phyloP scores from a whole-genome alignment of 2,113 vertebrate species.

The Toxotes jaculatrix region DNA sequence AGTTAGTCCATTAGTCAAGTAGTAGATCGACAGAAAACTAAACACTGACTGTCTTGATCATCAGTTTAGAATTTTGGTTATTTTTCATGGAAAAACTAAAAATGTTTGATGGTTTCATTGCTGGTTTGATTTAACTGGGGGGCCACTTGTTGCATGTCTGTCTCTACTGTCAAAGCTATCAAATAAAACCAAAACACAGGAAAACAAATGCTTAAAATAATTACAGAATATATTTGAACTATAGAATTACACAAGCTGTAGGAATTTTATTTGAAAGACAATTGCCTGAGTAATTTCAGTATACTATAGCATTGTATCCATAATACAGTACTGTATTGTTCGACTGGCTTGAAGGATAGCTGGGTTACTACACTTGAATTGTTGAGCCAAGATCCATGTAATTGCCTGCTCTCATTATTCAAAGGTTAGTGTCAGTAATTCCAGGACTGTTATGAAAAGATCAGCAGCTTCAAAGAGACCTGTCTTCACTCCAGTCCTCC shows the following conservation, averaged over 20 bases:
- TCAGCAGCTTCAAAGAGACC: constrained; percentile 64
- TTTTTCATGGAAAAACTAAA: no score
- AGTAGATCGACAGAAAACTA: not conserved
- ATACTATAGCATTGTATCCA: not conserved
- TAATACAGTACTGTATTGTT: not conserved
- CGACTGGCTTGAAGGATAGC: constrained; percentile 17
- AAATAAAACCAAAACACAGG: not conserved
- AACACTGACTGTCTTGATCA: not conserved
- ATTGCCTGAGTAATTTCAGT: not conserved
- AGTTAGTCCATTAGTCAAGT: not conserved
- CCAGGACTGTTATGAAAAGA: constrained; percentile 55
- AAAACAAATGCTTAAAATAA: not conserved
- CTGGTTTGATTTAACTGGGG: no score
- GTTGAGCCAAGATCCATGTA: constrained; percentile 35
- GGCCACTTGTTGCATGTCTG: not conserved
- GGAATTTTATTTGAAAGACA: not conserved
- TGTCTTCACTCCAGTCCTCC: constrained; percentile 43
- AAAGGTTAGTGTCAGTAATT: constrained; percentile 48
- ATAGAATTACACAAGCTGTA: not conserved
- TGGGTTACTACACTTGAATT: constrained; percentile 13
- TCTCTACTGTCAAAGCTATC: not conserved
- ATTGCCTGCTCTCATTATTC: constrained; percentile 44
- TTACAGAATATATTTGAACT: no score
- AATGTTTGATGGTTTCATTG: no score
- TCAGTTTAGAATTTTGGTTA: no score